These are phyloP conservation scores for Apamea epomidion DNA, from an alignment of 2,888 invertebrate species.

Conservation along the genomic window DNA sequence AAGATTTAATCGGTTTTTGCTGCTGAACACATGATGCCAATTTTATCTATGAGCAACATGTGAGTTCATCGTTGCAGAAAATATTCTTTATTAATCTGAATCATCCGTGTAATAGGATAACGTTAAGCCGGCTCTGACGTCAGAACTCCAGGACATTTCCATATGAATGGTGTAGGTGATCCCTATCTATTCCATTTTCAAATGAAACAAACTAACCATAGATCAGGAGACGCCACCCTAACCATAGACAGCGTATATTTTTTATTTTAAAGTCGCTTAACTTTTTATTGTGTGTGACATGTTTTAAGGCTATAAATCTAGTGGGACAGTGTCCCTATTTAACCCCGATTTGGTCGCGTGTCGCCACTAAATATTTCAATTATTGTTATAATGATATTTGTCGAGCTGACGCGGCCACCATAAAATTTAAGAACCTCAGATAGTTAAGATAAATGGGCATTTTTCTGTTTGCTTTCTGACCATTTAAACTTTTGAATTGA, in stretches of 20 bases:
- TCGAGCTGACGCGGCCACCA: conserved; percentile 71
- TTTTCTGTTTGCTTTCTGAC: conserved; percentile 65
- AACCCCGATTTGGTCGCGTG: conserved; percentile 78
- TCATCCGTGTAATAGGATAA: conserved; percentile 47
- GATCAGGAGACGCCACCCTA: conserved; percentile 30
- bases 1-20: conserved; percentile 55
- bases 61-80: conserved; percentile 70
- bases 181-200: conserved; percentile 22
- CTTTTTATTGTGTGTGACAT: conserved; percentile 63
- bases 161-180: conserved; percentile 41
- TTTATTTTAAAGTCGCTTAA: conserved; percentile 56
- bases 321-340: conserved; percentile 72
- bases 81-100: conserved; percentile 64
- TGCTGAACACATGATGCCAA: conserved; percentile 63
- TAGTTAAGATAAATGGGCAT: conserved; percentile 67
- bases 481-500: conserved; percentile 56
- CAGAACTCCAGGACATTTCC: conserved; percentile 38
- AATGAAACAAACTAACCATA: conserved; percentile 34
- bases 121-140: conserved; percentile 7
- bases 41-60: conserved; percentile 68
- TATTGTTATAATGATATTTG: conserved; percentile 82
- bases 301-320: conserved; percentile 72
- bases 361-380: conserved; percentile 85
- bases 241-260: conserved; percentile 30
- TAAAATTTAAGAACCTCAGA: conserved; percentile 73